Evolutionary conservation across 2,113 vertebrate species (phyloP), one percentile per base, ranked within the genome.

Genomic region (Thymallus thymallus): DNA sequence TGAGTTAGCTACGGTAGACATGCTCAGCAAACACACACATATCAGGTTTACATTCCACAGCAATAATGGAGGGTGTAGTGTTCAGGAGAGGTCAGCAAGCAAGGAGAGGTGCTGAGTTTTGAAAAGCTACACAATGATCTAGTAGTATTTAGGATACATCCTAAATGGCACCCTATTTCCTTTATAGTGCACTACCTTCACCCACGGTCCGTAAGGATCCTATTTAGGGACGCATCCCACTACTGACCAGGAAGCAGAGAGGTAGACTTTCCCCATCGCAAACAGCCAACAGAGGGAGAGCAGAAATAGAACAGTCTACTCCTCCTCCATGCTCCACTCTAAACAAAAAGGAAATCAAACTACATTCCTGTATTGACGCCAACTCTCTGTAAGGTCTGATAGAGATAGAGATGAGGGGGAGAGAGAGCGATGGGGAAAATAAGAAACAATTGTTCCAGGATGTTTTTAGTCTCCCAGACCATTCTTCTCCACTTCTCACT

Each of bases 331-430:
- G 29, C 55, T 30, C 51, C 9, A 23, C 6, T 72, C 80, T 77
- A 83, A 75, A 84, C 72, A 84, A 81, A 82, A 20, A 70, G 70
- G 72, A 85, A 86, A 86, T 84, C 74, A 81, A 83, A 80, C 62
- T 71, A 67, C 77, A 80, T 83, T 84, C 78, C 68, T 74, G 74
- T 72, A 76, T 74, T 73, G 73, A 76, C 65, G 67, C 26, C 6
- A 32, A 75, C 64, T 82, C 77, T 72, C 58, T 24, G 56, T 68
- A 69, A 76, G 80, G 69, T 77, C 72, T 70, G 69, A 80, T 58
- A 77, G 77, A 81, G 64, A n/a, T n/a, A n/a, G n/a, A n/a, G n/a
- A n/a, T n/a, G n/a, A n/a, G n/a, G n/a, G n/a, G n/a, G n/a, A 41
- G 35, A 41, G 35, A 41, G 35, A 41, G 35, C 0, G 35, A 41